Percentiles rank a stretch among this genome's conserved stretches.
These are phyloP conservation scores for Halocynthia aurantium DNA, from an alignment of 23 tunicate species.

Conservation along the genomic window DNA sequence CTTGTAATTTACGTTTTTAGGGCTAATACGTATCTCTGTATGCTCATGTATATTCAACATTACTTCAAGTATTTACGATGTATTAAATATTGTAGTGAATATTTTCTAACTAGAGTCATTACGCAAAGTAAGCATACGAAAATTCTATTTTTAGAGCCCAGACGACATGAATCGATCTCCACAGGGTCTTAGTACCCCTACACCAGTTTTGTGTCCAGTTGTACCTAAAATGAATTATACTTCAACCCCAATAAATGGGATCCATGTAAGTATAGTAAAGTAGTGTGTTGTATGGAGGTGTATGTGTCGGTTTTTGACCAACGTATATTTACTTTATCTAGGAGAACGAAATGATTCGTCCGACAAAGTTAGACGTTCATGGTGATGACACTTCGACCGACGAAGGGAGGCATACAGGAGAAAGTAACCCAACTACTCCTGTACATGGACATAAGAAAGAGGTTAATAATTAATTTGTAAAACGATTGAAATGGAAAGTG, in stretches of 20 bases:
- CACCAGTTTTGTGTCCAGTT: constrained; percentile 14
- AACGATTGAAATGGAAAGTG: too few relatives aligned
- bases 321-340: neutral
- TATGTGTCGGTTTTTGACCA: too few relatives aligned
- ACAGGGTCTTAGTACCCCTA: constrained; percentile 1
- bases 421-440: constrained; percentile 29
- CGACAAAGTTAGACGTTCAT: constrained; percentile 6
- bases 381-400: constrained; percentile 17
- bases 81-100: too few relatives aligned
- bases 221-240: constrained; percentile 12
- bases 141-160: constrained; percentile 9
- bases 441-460: neutral
- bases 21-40: too few relatives aligned
- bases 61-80: too few relatives aligned
- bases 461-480: too few relatives aligned
- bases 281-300: neutral
- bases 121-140: too few relatives aligned
- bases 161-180: constrained; percentile 1
- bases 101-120: too few relatives aligned
- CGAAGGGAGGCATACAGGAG: constrained; percentile 30
- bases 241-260: constrained; percentile 21
- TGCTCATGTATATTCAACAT: too few relatives aligned
- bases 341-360: constrained; percentile 15
- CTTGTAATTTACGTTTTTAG: too few relatives aligned
- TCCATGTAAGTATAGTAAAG: constrained; percentile 3